A percentile compares a stretch with the other conserved stretches of the same genome.
Evolutionary conservation across 2,113 vertebrate genomes (phyloP).

Genomic region (Lipophrys pholis): DNA sequence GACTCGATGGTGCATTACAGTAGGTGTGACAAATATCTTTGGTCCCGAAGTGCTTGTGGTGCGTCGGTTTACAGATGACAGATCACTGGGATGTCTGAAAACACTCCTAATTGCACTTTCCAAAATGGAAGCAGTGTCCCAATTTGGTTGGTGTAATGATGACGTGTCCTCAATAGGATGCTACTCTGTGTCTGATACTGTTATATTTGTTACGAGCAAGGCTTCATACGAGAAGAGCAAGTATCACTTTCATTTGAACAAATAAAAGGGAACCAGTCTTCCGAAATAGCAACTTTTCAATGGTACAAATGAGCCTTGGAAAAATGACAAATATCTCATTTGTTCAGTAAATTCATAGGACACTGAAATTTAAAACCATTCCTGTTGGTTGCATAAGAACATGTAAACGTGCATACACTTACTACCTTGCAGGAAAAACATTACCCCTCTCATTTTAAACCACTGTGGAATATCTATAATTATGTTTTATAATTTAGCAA

Average conservation of each 20-base stretch:
- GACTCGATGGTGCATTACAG: constrained; percentile 69
- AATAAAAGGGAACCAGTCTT: constrained; percentile 11
- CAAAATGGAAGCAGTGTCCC: constrained; percentile 55
- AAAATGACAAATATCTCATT: not conserved
- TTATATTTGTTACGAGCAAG: constrained; percentile 43
- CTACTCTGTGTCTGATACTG: constrained; percentile 32
- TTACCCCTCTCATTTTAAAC: no score
- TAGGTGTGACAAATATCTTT: constrained; percentile 82
- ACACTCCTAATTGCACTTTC: constrained; percentile 74
- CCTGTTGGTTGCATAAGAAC: no score
- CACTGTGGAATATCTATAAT: no score
- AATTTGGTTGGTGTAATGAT: constrained; percentile 45
- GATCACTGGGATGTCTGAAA: constrained; percentile 65
- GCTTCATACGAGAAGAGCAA: constrained; percentile 7
- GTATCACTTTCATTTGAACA: constrained; percentile 36
- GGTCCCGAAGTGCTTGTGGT: constrained; percentile 69
- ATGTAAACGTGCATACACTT: no score
- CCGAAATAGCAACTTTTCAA: constrained; percentile 7
- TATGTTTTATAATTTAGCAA: no score
- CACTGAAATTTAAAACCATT: not conserved
- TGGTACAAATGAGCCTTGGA: constrained; percentile 10
- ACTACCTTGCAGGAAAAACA: no score
- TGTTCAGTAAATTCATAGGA: not conserved
- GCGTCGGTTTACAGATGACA: constrained; percentile 70
- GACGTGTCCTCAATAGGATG: constrained; percentile 42